These are phyloP conservation scores for Enchytraeus crypticus DNA, from an alignment of 2,888 invertebrate species.

Conservation along the genomic window DNA sequence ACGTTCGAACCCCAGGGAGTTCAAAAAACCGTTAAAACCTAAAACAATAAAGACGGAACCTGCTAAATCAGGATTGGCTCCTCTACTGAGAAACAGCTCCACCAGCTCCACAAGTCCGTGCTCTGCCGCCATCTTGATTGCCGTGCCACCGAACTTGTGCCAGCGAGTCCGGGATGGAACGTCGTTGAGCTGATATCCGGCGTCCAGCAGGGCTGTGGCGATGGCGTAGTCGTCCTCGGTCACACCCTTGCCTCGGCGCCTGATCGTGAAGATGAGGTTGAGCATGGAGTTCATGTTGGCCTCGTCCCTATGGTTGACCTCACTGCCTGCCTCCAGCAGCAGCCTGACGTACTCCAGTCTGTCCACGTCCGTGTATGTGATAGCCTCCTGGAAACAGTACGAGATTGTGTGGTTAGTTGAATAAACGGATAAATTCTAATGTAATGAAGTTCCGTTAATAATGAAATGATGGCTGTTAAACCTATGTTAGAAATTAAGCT, in stretches of 20 bases:
- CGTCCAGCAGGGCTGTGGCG: constrained; percentile 8
- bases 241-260: constrained; percentile 6
- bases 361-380: constrained; percentile 16
- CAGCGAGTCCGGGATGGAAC: constrained; percentile 4
- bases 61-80: constrained; percentile 20
- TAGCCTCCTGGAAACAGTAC: constrained; percentile 13
- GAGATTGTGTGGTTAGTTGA: not conserved
- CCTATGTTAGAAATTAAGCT: too few species aligned
- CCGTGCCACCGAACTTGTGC: constrained; percentile 18
- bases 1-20: too few species aligned
- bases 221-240: constrained; percentile 12
- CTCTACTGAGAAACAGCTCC: constrained; percentile 14
- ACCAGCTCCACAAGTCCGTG: constrained; percentile 15
- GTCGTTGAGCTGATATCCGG: constrained; percentile 14
- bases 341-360: constrained; percentile 12
- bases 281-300: constrained; percentile 15
- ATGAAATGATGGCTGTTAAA: not conserved
- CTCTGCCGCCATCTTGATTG: constrained; percentile 21
- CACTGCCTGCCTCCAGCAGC: constrained; percentile 17
- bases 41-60: too few species aligned
- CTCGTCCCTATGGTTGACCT: constrained; percentile 15
- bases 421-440: not conserved
- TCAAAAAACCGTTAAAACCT: too few species aligned
- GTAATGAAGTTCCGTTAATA: not conserved
- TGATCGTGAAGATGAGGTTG: constrained; percentile 9